phyloP scores from a whole-genome alignment of 2,113 vertebrate species.

The Datnioides undecimradiatus region DNA sequence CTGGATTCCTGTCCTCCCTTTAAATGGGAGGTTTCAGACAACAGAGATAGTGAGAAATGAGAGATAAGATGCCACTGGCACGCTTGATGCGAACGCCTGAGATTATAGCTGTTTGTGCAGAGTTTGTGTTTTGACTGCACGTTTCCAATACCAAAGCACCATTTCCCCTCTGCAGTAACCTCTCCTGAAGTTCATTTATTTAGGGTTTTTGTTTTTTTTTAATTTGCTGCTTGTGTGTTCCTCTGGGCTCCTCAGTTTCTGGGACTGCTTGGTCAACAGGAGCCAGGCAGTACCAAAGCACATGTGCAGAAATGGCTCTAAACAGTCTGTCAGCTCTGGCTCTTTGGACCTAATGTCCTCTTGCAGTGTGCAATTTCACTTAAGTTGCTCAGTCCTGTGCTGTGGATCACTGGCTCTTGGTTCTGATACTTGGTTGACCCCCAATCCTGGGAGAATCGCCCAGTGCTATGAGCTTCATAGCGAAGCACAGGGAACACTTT shows the following conservation, averaged over 20 bases:
- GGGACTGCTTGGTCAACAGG: background rate
- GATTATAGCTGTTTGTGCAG: background rate
- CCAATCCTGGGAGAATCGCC: slow-evolving; percentile 40
- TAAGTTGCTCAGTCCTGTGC: slow-evolving; percentile 12
- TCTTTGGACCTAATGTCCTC: slow-evolving; percentile 3
- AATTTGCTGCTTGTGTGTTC: background rate
- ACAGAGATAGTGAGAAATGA: slow-evolving; percentile 1
- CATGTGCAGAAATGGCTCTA: slow-evolving; percentile 16
- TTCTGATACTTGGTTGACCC: slow-evolving; percentile 55
- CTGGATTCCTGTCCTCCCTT: slow-evolving; percentile 48
- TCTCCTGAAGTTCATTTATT: background rate
- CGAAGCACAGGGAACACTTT: slow-evolving; percentile 68
- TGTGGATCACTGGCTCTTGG: slow-evolving; percentile 39
- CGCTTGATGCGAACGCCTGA: background rate
- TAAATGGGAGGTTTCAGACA: slow-evolving; percentile 22
- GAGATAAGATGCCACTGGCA: background rate
- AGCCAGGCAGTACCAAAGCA: background rate
- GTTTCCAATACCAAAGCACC: background rate
- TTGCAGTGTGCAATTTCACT: slow-evolving; percentile 2
- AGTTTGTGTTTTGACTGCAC: background rate
- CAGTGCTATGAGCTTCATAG: slow-evolving; percentile 53
- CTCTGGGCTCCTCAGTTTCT: background rate
- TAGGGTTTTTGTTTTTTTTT: background rate
- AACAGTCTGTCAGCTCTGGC: background rate
- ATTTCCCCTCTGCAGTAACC: background rate